These are phyloP conservation scores for Drosophila engyochracea DNA, from an alignment of 2,888 invertebrate genomes.

Conservation along the genomic window DNA sequence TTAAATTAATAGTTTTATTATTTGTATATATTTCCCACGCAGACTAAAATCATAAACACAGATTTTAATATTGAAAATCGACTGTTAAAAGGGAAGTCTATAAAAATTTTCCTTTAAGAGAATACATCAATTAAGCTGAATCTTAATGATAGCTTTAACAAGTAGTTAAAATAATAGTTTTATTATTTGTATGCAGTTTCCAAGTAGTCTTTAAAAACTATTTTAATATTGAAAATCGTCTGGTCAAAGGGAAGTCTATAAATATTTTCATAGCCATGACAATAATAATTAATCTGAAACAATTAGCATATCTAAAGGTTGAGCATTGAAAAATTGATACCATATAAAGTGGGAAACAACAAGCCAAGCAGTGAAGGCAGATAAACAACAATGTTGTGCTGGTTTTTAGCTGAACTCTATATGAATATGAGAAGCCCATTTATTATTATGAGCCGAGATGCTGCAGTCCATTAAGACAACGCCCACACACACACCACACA, in stretches of 20 bases:
- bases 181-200: not conserved
- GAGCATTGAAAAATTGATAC: constrained; percentile 25
- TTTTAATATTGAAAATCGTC: not conserved
- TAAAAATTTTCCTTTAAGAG: constrained; percentile 1
- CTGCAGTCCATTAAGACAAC: constrained; percentile 54
- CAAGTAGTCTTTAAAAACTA: not conserved
- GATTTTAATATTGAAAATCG: not conserved
- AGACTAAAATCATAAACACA: not conserved
- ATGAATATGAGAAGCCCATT: constrained; percentile 41
- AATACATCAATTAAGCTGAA: not conserved
- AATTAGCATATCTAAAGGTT: constrained; percentile 35
- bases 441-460: constrained; percentile 47
- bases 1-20: not conserved
- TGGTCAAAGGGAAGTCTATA: not conserved
- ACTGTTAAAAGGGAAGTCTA: not conserved
- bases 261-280: constrained; percentile 8
- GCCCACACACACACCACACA: constrained; percentile 39
- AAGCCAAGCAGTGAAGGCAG: not conserved
- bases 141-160: not conserved
- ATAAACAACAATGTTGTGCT: constrained; percentile 14
- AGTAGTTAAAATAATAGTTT: not conserved
- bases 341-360: constrained; percentile 9
- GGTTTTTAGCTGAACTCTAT: constrained; percentile 14
- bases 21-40: not conserved
- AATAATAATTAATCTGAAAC: constrained; percentile 27